A percentile compares a stretch with the other conserved stretches of the same genome.
phyloP scores from a whole-genome alignment of 2,113 vertebrate genomes.

The Podarcis muralis region DNA sequence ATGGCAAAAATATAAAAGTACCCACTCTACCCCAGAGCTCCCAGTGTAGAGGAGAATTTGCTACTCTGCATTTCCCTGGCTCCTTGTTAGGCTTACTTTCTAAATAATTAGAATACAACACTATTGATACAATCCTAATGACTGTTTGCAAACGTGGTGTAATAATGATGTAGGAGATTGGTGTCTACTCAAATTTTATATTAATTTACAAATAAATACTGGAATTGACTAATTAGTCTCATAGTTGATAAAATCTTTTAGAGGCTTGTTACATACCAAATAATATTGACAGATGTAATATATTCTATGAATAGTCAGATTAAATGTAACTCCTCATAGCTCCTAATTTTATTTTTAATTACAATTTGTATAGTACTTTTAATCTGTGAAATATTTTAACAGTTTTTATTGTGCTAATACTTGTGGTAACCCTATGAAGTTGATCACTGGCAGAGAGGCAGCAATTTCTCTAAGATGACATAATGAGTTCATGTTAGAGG shows the following conservation, averaged over 20 bases:
- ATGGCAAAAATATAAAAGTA: neutral
- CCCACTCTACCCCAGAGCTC: too few species aligned
- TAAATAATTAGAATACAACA: neutral
- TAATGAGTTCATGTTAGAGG: neutral
- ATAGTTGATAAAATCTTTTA: neutral
- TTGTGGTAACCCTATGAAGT: neutral
- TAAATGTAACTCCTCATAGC: neutral
- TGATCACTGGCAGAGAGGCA: neutral
- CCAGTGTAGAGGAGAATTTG: too few species aligned
- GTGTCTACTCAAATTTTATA: neutral
- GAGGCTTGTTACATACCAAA: neutral
- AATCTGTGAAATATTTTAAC: neutral
- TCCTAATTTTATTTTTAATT: neutral
- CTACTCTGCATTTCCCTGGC: too few species aligned
- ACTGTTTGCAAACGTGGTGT: neutral
- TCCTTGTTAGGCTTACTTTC: too few species aligned
- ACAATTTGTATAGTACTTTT: neutral
- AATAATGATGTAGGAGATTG: neutral
- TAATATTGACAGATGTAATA: neutral
- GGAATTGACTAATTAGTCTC: neutral
- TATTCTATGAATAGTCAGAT: neutral
- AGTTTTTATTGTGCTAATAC: neutral
- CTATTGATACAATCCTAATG: neutral
- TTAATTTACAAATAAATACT: neutral
- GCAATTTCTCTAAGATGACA: neutral